Evolutionary conservation across 2,113 vertebrate species (phyloP).

Genomic region (Clarias gariepinus): DNA sequence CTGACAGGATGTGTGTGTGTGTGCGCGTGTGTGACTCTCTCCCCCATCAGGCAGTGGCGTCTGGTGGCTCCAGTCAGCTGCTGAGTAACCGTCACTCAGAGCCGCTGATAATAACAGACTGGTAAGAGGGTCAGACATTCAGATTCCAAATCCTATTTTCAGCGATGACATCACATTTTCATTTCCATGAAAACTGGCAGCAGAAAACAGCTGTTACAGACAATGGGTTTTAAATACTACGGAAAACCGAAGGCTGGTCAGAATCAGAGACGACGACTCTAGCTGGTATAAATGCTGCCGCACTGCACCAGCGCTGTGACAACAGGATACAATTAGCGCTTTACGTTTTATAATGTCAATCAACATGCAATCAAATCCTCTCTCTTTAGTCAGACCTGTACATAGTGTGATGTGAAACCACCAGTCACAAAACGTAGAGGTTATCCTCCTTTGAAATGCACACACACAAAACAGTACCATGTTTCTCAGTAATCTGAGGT

Average conservation of each 20-base stretch:
- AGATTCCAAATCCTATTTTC: constrained; percentile 49
- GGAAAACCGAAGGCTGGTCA: neutral
- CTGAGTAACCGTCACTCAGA: constrained; percentile 38
- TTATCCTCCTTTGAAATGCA: neutral
- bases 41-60: neutral
- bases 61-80: constrained; percentile 47
- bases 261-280: neutral
- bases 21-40: neutral
- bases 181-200: constrained; percentile 42
- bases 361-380: neutral
- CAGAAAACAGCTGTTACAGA: neutral
- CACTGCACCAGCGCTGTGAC: neutral
- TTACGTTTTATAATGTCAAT: neutral
- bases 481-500: neutral
- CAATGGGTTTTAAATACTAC: neutral
- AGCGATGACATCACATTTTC: constrained; percentile 47
- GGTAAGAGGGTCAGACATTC: constrained; percentile 22
- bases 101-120: constrained; percentile 39
- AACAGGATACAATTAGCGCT: neutral
- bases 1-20: neutral
- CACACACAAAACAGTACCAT: neutral
- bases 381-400: too few relatives aligned
- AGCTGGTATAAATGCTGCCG: too few relatives aligned
- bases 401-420: neutral
- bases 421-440: too few relatives aligned